Conservation (phyloP, 2,888 invertebrate species). For the Panzeria rudis region DNA sequence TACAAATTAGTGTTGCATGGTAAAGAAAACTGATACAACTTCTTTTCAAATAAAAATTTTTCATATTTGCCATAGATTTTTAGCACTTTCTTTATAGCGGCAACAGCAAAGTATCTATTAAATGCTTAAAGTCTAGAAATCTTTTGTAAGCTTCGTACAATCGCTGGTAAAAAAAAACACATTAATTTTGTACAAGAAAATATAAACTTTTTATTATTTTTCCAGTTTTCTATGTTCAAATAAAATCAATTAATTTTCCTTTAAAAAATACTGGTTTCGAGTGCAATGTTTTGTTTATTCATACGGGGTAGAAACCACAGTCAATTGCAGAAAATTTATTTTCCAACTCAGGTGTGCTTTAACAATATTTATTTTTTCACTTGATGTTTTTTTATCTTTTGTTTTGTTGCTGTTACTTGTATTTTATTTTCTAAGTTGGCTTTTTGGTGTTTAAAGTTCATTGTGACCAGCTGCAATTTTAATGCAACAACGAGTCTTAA, state of each 20-base stretch:
- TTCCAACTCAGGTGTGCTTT: constrained; percentile 70
- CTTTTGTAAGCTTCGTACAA: background rate
- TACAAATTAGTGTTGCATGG: background rate
- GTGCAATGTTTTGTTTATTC: constrained; percentile 6
- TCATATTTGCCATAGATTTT: constrained; percentile 54
- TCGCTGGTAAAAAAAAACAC: background rate
- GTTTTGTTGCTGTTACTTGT: constrained; percentile 37
- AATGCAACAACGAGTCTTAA: constrained; percentile 42
- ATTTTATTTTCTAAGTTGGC: constrained; percentile 32
- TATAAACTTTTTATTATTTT: constrained; percentile 28
- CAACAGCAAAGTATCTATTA: constrained; percentile 8
- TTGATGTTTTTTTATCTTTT: constrained; percentile 11
- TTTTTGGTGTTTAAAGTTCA: constrained; percentile 65
- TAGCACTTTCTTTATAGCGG: constrained; percentile 59
- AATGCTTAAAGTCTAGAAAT: background rate
- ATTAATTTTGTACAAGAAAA: constrained; percentile 17
- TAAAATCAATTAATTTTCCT: constrained; percentile 64
- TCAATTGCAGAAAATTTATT: constrained; percentile 55
- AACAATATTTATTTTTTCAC: constrained; percentile 33
- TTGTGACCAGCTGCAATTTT: constrained; percentile 68
- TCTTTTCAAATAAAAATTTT: constrained; percentile 55
- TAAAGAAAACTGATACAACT: constrained; percentile 43
- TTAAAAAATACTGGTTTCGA: constrained; percentile 49
- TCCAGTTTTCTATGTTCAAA: constrained; percentile 8
- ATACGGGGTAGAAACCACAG: constrained; percentile 10